Percentiles rank a stretch among this genome's conserved stretches.
Conservation (phyloP, 2,113 vertebrate genomes). For the Nothocercus nigrocapillus region DNA sequence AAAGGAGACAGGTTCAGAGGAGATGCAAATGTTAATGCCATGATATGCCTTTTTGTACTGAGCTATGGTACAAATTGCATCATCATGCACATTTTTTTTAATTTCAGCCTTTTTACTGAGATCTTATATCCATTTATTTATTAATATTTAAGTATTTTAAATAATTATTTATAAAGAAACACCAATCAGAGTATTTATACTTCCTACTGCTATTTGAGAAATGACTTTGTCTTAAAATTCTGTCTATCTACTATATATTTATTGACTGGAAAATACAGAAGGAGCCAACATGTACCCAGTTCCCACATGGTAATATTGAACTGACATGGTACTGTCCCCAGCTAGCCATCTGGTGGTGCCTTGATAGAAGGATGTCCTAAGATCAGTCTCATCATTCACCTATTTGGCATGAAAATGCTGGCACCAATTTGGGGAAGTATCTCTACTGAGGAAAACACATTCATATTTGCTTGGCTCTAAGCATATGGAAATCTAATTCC, state of each 20-base stretch:
- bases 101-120: neutral
- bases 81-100: neutral
- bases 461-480: neutral
- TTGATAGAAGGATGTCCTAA: neutral
- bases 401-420: neutral
- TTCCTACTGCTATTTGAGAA: constrained; percentile 50
- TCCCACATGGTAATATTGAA: constrained; percentile 5
- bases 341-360: constrained; percentile 3
- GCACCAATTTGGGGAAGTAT: neutral
- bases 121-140: constrained; percentile 78
- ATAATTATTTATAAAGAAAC: constrained; percentile 78
- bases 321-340: neutral
- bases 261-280: constrained; percentile 32
- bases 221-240: constrained; percentile 56
- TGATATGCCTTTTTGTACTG: neutral
- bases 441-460: neutral
- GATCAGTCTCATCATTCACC: neutral
- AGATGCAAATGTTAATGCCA: constrained; percentile 32
- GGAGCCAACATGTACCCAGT: neutral
- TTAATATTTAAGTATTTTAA: constrained; percentile 80
- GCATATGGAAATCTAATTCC: neutral
- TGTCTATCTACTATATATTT: constrained; percentile 67
- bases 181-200: constrained; percentile 75
- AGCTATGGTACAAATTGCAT: neutral
- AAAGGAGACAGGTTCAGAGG: constrained; percentile 61